Percentiles rank a stretch among this genome's conserved stretches.
These are phyloP conservation scores for Natator depressus DNA, from an alignment of 2,113 vertebrate genomes.

Conservation along the genomic window DNA sequence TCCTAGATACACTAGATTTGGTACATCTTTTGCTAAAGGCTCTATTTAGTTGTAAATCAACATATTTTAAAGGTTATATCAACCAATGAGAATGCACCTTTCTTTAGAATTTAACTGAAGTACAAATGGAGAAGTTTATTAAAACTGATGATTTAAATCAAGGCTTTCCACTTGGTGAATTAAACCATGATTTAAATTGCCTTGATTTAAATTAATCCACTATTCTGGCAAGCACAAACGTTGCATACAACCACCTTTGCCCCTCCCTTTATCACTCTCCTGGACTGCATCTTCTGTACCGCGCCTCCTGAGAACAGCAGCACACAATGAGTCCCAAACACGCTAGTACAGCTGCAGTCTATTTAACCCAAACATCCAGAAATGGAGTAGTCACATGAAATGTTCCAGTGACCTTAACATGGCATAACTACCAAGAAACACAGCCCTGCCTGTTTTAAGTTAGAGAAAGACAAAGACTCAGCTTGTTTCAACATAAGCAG, in stretches of 20 bases:
- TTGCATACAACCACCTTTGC: neutral
- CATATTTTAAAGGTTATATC: no score
- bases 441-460: neutral
- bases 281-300: neutral
- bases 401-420: neutral
- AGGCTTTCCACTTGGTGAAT: no score
- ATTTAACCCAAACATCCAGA: neutral
- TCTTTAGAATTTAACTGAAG: no score
- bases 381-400: neutral
- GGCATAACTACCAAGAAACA: neutral
- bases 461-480: neutral
- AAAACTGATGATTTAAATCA: no score
- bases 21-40: no score
- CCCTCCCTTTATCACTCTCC: neutral
- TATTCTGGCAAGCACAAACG: neutral
- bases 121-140: no score
- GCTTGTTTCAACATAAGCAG: neutral
- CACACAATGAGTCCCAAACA: neutral
- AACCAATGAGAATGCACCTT: no score
- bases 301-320: neutral
- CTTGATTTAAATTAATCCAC: no score
- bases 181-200: no score
- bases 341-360: neutral
- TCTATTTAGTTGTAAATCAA: no score
- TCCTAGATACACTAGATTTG: no score